Evolutionary conservation across 2,113 vertebrate species (phyloP), one percentile per base, ranked within the genome.

Genomic region (Calyptomena viridis): DNA sequence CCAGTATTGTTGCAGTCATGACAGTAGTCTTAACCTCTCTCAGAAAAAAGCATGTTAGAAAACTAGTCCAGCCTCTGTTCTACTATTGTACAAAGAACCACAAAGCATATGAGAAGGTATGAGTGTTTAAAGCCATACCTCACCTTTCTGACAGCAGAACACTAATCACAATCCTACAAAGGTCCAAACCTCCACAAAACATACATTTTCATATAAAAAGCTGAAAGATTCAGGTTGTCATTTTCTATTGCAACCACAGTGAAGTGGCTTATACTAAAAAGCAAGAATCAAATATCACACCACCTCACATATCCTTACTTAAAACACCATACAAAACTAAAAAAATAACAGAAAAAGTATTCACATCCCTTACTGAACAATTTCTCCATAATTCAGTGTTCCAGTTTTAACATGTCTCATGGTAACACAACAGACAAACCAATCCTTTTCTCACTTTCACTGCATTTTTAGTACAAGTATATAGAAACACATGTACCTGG

Each of bases 401-500:
- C 25, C 9, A 24, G 75, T 89, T 77, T 35, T 23, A 72, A 88
- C 75, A 89, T 5, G 5, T 59, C 64, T 93, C 23, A 62, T 1
- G 3, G 14, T 37, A 74, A 63, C 6, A n/a, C 23, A 56, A 58
- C 11, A 81, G 19, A 19, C 23, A 69, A 23, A 16, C 22, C 55
- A 86, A 67, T 66, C 68, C 39, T 85, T 55, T 78, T 40, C 69
- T 63, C 73, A 74, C 17, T 50, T 24, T 49, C 15, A 30, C 1
- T 47, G 25, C 24, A 25, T 55, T 84, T 92, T 77, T 84, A 67
- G 79, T 22, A 30, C 6, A 71, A 12, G 9, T 8, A 81, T 42
- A 78, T 21, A 75, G 6, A 68, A 76, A 69, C 12, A 56, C 14
- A 37, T 2, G 3, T 96, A 98, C 98, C 98, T 98, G 97, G 39